Base-by-base conservation (phyloP, 2,113 vertebrate species). In the Engraulis encrasicolus region DNA sequence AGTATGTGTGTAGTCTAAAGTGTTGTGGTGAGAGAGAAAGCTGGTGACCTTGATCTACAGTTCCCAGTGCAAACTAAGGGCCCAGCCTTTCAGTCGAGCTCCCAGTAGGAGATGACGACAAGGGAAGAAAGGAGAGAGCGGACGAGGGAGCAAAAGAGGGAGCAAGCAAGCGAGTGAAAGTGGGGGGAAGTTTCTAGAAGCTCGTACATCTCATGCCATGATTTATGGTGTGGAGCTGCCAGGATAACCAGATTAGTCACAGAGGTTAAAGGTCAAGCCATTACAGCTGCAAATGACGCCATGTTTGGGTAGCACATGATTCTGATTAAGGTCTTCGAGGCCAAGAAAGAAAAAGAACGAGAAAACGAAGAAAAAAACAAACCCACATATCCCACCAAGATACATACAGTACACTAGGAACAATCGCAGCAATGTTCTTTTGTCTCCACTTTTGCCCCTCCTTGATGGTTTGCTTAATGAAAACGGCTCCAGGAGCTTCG, bases 181-280 rank as follows among this genome's bases (percentile, higher is more conserved):
- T n/a, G n/a, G 80, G 61, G 83, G 90, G 92, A 92, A 93, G 92
- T 90, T 86, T 85, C 50, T 50, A 81, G 81, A 89, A 83, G 87
- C 88, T 85, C 87, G 89, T 92, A 90, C 89, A 81, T 86, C 86
- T 84, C 81, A 58, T n/a, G n/a, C n/a, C 15, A 23, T 94, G 93
- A 94, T 94, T 94, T 93, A 94, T 92, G 82, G 88, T 89, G 88
- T 85, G 82, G 85, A 85, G 88, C 86, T 91, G 85, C 89, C 86
- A 89, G 90, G 89, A 90, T 89, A 93, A 93, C 91, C 87, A 92
- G 92, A 94, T 94, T 94, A 94, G 93, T 94, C 92, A 93, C 85
- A 88, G 90, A 92, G 92, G 90, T 94, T 86, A 92, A 91, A 91
- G 93, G 92, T 93, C 91, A 92, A 90, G 88, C 90, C 89, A 88